These are phyloP conservation scores for Axis porcinus DNA, from an alignment of 2,113 vertebrate species.

Conservation along the genomic window DNA sequence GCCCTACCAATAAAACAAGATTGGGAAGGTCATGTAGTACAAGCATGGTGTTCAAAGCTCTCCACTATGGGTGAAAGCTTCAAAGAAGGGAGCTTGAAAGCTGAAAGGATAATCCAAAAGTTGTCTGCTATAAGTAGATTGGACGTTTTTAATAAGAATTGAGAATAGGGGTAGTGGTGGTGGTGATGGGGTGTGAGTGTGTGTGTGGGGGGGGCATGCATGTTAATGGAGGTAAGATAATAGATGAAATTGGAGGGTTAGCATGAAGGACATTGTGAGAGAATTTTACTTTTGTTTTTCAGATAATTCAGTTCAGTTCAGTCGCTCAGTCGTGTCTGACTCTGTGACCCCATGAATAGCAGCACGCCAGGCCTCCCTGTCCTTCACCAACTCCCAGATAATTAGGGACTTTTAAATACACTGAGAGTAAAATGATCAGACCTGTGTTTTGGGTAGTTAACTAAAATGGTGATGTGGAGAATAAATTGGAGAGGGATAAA, in stretches of 20 bases:
- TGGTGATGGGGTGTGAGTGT: too few relatives aligned
- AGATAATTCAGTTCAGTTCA: neutral
- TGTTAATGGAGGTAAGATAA: neutral
- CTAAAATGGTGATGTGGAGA: neutral
- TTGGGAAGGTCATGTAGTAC: neutral
- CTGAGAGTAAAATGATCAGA: neutral
- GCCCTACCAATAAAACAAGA: neutral
- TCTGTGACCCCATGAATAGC: too few relatives aligned
- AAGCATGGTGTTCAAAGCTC: neutral
- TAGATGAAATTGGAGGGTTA: neutral
- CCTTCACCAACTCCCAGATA: neutral
- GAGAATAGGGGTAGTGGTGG: neutral
- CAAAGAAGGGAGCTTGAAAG: neutral
- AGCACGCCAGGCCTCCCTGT: too few relatives aligned
- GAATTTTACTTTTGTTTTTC: neutral
- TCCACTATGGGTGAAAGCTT: neutral
- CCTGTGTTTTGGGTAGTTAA: neutral
- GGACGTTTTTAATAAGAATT: neutral
- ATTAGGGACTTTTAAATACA: neutral
- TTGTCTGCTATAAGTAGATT: neutral
- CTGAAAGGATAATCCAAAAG: neutral
- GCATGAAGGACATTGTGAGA: neutral
- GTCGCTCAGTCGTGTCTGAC: too few relatives aligned
- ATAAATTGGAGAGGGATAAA: neutral
- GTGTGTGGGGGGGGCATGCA: neutral